Percentiles rank a stretch among this genome's conserved stretches.
phyloP scores from a whole-genome alignment of 1,140 invertebrate species.

The Lepidostoma basale region DNA sequence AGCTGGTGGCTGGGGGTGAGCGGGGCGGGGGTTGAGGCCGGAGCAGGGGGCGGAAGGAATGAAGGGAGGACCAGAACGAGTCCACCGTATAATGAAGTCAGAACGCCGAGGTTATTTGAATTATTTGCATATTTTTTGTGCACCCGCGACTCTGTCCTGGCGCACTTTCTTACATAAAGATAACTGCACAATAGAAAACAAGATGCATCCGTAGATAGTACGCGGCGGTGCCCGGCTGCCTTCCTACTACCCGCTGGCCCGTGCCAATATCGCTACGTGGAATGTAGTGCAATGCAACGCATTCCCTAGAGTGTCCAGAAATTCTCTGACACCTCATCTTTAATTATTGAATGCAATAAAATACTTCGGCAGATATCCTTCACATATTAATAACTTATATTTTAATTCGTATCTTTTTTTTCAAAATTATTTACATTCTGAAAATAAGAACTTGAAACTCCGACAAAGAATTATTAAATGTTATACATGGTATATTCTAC shows the following conservation, averaged over 20 bases:
- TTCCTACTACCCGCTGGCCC: neutral
- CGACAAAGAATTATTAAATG: too few species aligned
- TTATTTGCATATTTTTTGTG: constrained; percentile 46
- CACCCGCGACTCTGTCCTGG: constrained; percentile 30
- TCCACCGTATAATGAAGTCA: constrained; percentile 42
- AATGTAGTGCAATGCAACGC: too few species aligned
- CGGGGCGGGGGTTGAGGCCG: neutral
- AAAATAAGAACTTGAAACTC: too few species aligned
- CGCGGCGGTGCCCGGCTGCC: neutral
- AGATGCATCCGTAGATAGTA: constrained; percentile 34
- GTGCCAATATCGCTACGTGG: neutral
- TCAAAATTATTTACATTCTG: too few species aligned
- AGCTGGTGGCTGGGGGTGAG: neutral
- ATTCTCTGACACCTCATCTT: too few species aligned
- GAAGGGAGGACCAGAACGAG: constrained; percentile 6
- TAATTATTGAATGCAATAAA: too few species aligned
- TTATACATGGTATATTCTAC: too few species aligned
- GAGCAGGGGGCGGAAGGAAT: neutral
- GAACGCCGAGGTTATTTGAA: constrained; percentile 41
- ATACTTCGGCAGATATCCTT: too few species aligned
- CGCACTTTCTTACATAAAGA: constrained; percentile 40
- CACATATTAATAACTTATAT: too few species aligned
- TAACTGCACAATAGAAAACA: constrained; percentile 41
- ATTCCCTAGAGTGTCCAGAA: too few species aligned
- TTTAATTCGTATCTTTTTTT: too few species aligned